phyloP scores from a whole-genome alignment of 2,113 vertebrate species.

The Gila orcuttii region DNA sequence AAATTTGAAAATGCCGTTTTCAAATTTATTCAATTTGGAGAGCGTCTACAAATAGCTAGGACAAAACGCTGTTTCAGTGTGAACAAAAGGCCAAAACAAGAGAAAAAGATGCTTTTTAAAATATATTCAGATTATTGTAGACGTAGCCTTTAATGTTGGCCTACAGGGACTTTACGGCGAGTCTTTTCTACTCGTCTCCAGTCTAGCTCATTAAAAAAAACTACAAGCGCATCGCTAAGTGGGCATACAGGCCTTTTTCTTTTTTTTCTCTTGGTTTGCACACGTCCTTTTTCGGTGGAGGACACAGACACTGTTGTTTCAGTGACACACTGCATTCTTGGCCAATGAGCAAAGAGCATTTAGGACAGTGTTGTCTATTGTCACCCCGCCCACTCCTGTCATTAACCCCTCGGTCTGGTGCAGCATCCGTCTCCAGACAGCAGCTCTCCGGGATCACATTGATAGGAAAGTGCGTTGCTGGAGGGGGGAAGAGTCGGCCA shows the following conservation, averaged over 20 bases:
- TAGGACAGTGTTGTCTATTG: conserved; percentile 54
- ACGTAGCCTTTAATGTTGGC: conserved; percentile 19
- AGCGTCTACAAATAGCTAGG: no score
- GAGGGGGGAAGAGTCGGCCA: neutral
- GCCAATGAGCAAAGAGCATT: conserved; percentile 49
- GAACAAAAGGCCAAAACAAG: neutral
- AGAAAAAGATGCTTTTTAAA: neutral
- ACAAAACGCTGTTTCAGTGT: no score
- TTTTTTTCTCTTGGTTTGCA: neutral
- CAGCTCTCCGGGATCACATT: neutral
- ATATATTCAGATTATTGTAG: neutral
- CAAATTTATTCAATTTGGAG: no score
- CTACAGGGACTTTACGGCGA: conserved; percentile 32
- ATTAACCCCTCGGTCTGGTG: conserved; percentile 25
- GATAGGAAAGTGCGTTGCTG: conserved; percentile 41
- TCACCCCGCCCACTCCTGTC: conserved; percentile 21
- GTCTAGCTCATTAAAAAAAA: conserved; percentile 50
- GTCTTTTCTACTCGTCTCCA: conserved; percentile 41
- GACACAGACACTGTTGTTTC: conserved; percentile 44
- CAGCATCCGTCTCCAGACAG: conserved; percentile 23
- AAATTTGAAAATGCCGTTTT: no score
- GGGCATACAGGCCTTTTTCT: neutral
- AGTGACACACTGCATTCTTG: conserved; percentile 49
- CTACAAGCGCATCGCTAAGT: conserved; percentile 24
- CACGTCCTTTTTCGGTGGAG: neutral